Percentiles rank a stretch among this genome's conserved stretches.
Evolutionary conservation across 2,888 invertebrate genomes (phyloP).

Genomic region (Anthophora plumipes): DNA sequence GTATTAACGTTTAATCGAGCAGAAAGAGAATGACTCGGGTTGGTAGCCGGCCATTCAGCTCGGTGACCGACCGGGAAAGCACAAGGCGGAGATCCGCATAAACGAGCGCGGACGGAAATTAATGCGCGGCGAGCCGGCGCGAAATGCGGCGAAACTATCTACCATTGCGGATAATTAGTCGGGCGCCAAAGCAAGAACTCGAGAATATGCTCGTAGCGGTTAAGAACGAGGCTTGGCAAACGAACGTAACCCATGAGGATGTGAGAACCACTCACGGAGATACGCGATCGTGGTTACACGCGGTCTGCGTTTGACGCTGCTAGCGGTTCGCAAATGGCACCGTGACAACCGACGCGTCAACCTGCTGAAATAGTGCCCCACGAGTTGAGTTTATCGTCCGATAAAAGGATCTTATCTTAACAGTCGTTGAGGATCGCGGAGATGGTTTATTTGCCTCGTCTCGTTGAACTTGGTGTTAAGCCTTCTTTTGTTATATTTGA

Average conservation of each 20-base stretch:
- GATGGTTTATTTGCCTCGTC: no score
- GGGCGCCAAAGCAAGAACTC: slow-evolving; percentile 67
- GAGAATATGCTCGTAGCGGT: slow-evolving; percentile 37
- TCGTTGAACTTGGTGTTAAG: no score
- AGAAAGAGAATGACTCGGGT: slow-evolving; percentile 33
- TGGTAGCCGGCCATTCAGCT: slow-evolving; percentile 32
- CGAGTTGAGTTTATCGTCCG: slow-evolving; percentile 1
- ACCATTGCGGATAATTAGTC: slow-evolving; percentile 71
- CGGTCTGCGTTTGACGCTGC: slow-evolving; percentile 42
- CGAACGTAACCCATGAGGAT: slow-evolving; percentile 37
- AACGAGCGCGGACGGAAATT: slow-evolving; percentile 67
- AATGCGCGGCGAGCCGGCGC: slow-evolving; percentile 65
- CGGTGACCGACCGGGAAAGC: slow-evolving; percentile 54
- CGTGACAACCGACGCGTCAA: slow-evolving; percentile 38
- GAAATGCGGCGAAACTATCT: slow-evolving; percentile 73
- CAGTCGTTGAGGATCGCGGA: not conserved
- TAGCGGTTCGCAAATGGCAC: slow-evolving; percentile 33
- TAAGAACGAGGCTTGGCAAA: slow-evolving; percentile 42
- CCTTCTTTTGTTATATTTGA: no score
- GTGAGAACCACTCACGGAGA: slow-evolving; percentile 29
- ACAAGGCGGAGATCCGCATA: slow-evolving; percentile 65
- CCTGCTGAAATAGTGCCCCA: slow-evolving; percentile 22
- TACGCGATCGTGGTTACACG: slow-evolving; percentile 54
- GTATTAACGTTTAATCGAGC: slow-evolving; percentile 55
- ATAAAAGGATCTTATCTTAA: slow-evolving; percentile 10